phyloP scores from a whole-genome alignment of 2,797 vertebrate genomes.

The Hyperoplus immaculatus region DNA sequence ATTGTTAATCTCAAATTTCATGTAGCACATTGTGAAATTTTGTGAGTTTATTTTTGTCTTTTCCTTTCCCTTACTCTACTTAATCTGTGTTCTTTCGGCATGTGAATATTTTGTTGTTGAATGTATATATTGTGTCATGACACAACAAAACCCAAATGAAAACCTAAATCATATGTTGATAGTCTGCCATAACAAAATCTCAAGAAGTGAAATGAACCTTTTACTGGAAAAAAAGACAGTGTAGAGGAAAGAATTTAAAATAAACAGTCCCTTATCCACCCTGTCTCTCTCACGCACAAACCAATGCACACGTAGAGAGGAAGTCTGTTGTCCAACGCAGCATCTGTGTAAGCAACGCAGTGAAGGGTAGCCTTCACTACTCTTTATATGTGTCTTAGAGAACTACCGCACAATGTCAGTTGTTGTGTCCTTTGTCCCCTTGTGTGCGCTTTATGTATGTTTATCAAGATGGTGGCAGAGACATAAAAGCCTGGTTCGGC shows the following conservation, averaged over 20 bases:
- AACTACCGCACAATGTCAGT: slow-evolving; percentile 52
- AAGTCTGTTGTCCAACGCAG: slow-evolving; percentile 59
- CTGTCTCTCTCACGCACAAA: slow-evolving; percentile 18
- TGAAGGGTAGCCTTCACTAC: slow-evolving; percentile 36
- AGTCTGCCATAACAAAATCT: neutral
- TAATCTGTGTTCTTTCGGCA: neutral
- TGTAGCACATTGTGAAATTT: neutral
- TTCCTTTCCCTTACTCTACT: neutral
- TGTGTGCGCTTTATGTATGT: slow-evolving; percentile 60
- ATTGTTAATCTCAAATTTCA: slow-evolving; percentile 6
- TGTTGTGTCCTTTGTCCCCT: slow-evolving; percentile 66
- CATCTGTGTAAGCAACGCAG: slow-evolving; percentile 34
- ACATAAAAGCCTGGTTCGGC: slow-evolving; percentile 63
- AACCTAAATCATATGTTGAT: neutral
- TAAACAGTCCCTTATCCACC: slow-evolving; percentile 36
- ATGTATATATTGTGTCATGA: neutral
- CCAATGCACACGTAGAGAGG: slow-evolving; percentile 35
- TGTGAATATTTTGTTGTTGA: neutral
- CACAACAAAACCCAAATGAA: neutral
- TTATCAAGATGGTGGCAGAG: slow-evolving; percentile 75
- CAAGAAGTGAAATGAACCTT: slow-evolving; percentile 1
- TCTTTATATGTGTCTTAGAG: slow-evolving; percentile 55
- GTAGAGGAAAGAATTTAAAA: slow-evolving; percentile 7
- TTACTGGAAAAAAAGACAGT: slow-evolving; percentile 1
- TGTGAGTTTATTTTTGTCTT: neutral